Evolutionary conservation across 2,113 vertebrate species (phyloP), one percentile per base, ranked within the genome.

Genomic region (Polypterus bichir): DNA sequence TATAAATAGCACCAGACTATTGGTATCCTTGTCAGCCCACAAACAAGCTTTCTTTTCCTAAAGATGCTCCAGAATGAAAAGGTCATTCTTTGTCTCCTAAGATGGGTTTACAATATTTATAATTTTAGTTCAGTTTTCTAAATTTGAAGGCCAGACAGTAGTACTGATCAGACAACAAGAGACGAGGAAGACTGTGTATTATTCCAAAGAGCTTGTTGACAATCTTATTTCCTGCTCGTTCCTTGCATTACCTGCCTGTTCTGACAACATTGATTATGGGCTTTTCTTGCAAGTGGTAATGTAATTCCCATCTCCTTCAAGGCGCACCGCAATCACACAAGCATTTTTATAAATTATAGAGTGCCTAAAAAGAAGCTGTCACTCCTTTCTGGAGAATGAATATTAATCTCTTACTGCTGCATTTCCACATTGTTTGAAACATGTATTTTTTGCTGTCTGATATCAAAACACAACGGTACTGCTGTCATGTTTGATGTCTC

Each of bases 401-500:
- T 80, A 82, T 91, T 88, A 90, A 86, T 90, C 74, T 78, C 80
- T 80, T 76, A 73, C 64, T 64, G 75, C 79, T 82, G 82, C 69
- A 84, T 87, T 88, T 88, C 86, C 76, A 71, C 79, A 82, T 82
- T 71, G 67, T 76, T 83, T 74, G 79, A 73, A 82, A 86, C 85
- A 79, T 86, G 87, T 84, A 83, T 85, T 84, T 83, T 27, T 76
- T 66, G 74, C 77, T 77, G 77, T 60, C 64, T 67, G 66, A 64
- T 85, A 81, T 86, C 88, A 85, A 82, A 85, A 85, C 83, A 81
- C 71, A 44, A 65, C 73, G 77, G 71, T 79, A 70, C 74, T 64
- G 48, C 62, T 87, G 88, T 90, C 90, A 84, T 77, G 79, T 86
- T 80, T 79, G 80, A 87, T 83, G 84, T 74, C 73, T 73, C 68